Evolutionary conservation across 2,113 vertebrate genomes (phyloP).

Genomic region (Hydrochoerus hydrochaeris): DNA sequence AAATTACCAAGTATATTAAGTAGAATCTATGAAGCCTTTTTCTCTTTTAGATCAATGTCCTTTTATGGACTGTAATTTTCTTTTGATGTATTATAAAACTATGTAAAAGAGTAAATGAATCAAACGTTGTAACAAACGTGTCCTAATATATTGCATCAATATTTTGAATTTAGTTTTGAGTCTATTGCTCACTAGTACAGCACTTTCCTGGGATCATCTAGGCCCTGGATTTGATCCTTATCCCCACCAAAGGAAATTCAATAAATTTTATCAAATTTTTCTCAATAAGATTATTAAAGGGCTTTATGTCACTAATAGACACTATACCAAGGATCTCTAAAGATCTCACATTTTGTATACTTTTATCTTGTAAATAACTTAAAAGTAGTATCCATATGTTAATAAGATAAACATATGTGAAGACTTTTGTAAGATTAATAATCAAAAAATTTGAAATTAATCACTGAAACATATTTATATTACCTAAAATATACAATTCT

Average conservation of each 20-base stretch:
- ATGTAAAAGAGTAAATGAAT: neutral
- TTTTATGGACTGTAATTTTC: neutral
- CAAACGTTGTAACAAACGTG: neutral
- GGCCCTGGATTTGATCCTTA: neutral
- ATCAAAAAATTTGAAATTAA: neutral
- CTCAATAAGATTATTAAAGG: neutral
- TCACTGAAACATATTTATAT: neutral
- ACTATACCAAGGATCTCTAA: neutral
- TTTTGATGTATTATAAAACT: neutral
- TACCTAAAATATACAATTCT: neutral
- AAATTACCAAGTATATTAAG: neutral
- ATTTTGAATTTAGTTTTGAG: neutral
- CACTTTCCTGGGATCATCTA: neutral
- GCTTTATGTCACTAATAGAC: neutral
- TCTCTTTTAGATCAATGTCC: neutral
- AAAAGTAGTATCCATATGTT: neutral
- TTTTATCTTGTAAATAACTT: neutral
- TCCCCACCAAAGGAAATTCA: neutral
- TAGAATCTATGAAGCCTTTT: neutral
- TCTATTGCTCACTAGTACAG: neutral
- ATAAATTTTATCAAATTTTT: constrained; percentile 29
- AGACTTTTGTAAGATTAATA: neutral
- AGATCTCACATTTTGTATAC: neutral
- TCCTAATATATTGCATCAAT: neutral
- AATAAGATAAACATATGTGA: neutral